These are phyloP conservation scores for Mellilla xanthometata DNA, from an alignment of 2,888 invertebrate species.

Conservation along the genomic window DNA sequence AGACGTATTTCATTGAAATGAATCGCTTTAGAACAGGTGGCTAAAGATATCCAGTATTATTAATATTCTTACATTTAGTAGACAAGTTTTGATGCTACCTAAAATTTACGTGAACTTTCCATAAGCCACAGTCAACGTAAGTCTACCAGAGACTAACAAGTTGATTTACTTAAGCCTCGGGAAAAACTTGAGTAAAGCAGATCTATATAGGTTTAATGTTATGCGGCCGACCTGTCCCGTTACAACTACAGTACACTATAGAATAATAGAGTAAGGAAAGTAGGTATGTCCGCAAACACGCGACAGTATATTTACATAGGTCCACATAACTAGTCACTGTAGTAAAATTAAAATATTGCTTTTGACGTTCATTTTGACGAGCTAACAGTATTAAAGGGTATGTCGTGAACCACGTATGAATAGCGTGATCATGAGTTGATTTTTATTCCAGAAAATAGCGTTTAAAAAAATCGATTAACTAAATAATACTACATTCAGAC, in stretches of 20 bases:
- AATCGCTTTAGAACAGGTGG: conserved; percentile 2
- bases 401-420: too few species aligned
- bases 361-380: too few species aligned
- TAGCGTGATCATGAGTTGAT: too few species aligned
- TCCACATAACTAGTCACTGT: too few species aligned
- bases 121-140: neutral
- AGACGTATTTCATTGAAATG: neutral
- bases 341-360: too few species aligned
- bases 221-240: conserved; percentile 5
- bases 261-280: conserved; percentile 3
- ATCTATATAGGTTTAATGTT: conserved; percentile 4
- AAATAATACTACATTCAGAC: conserved; percentile 4
- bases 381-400: too few species aligned
- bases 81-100: conserved; percentile 3
- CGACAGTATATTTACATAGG: too few species aligned
- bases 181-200: conserved; percentile 1
- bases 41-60: neutral
- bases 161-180: neutral
- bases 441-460: too few species aligned
- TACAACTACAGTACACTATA: conserved; percentile 1
- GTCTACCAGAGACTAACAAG: neutral
- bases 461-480: neutral
- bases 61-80: too few species aligned
- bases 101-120: conserved; percentile 2
- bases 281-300: neutral